A percentile compares a stretch with the other conserved stretches of the same genome.
phyloP scores from a whole-genome alignment of 53 echinoderm and acorn worm species.

The Paracentrotus lividus region DNA sequence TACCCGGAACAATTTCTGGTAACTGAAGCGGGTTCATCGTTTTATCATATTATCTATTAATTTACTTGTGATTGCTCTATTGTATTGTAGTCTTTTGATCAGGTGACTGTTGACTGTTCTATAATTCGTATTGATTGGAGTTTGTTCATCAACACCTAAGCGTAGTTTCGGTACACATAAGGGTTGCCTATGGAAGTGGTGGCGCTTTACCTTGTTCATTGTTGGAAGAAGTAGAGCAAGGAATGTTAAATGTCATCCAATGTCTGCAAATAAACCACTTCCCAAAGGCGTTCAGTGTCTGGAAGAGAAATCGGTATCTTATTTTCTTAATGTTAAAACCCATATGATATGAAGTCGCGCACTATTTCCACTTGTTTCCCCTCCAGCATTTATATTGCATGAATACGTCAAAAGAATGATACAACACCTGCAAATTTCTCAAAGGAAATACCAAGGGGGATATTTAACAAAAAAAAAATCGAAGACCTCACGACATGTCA shows the following conservation, averaged over 20 bases:
- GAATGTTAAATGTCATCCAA: background rate
- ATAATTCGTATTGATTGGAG: background rate
- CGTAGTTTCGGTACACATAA: background rate
- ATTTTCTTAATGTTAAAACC: background rate
- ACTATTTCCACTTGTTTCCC: background rate
- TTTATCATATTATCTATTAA: slow-evolving; percentile 25
- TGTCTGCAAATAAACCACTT: background rate
- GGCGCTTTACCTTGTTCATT: background rate
- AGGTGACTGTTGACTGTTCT: background rate
- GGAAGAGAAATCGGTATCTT: background rate
- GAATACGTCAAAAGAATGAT: background rate
- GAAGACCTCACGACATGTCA: background rate
- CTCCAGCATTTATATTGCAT: background rate
- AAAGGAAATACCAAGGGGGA: background rate
- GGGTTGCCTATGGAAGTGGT: background rate
- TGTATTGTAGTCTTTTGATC: background rate
- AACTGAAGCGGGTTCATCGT: background rate
- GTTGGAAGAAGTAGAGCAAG: background rate
- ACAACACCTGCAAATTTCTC: slow-evolving; percentile 1
- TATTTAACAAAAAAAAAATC: background rate
- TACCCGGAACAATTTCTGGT: background rate
- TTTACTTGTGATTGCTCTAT: background rate
- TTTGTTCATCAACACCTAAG: background rate
- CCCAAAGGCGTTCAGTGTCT: background rate
- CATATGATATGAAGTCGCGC: background rate